Conservation (phyloP, 2,888 invertebrate genomes). For the Aromia moschata region DNA sequence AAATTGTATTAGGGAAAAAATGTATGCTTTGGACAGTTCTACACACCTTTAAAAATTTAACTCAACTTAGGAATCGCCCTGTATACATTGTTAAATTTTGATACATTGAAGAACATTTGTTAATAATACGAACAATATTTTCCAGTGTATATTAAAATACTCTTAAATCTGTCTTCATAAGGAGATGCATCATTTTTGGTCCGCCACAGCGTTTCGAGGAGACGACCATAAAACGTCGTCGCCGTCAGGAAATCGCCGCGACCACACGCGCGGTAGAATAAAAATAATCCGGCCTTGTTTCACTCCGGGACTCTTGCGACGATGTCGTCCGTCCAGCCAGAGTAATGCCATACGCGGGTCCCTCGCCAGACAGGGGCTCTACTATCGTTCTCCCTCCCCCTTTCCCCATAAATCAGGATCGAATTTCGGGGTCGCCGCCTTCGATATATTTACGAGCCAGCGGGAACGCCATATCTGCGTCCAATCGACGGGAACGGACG, state of each 20-base stretch:
- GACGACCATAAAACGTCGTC: slow-evolving; percentile 45
- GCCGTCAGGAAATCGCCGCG: slow-evolving; percentile 43
- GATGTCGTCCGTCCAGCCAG: slow-evolving; percentile 56
- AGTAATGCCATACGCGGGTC: slow-evolving; percentile 53
- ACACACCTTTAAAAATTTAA: too few species aligned
- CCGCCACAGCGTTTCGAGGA: not conserved
- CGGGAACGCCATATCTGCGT: not conserved
- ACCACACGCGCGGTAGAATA: slow-evolving; percentile 56
- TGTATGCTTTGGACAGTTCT: too few species aligned
- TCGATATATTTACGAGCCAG: slow-evolving; percentile 18
- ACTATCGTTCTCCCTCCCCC: slow-evolving; percentile 34
- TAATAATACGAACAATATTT: too few species aligned
- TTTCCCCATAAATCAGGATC: slow-evolving; percentile 47
- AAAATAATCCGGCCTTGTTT: slow-evolving; percentile 53
- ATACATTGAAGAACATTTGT: too few species aligned
- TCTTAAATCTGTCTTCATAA: slow-evolving; percentile 10
- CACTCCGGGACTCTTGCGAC: slow-evolving; percentile 52
- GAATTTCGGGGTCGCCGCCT: slow-evolving; percentile 45
- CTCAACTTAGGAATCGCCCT: too few species aligned
- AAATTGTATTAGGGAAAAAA: too few species aligned
- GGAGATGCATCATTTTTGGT: slow-evolving; percentile 19
- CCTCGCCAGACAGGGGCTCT: slow-evolving; percentile 35
- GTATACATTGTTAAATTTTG: too few species aligned
- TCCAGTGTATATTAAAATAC: too few species aligned
- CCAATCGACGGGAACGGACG: not conserved